These are phyloP conservation scores for Petrolisthes cinctipes DNA, from an alignment of 2,888 invertebrate genomes.

Conservation along the genomic window DNA sequence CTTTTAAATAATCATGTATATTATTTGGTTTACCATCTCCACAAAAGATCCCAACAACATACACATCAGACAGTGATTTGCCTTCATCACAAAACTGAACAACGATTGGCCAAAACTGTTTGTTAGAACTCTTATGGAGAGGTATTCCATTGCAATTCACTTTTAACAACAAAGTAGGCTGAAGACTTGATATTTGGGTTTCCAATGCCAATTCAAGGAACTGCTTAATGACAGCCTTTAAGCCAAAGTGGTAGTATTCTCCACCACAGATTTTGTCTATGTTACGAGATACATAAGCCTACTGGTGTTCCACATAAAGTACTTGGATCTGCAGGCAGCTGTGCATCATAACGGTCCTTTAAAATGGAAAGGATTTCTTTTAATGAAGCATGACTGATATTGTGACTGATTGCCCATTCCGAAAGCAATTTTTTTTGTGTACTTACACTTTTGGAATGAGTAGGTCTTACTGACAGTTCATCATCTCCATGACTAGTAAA, in stretches of 20 bases:
- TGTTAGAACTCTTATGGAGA: slow-evolving; percentile 17
- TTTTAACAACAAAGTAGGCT: slow-evolving; percentile 17
- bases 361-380: not conserved
- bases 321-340: slow-evolving; percentile 11
- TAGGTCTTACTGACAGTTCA: slow-evolving; percentile 6
- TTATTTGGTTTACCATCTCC: slow-evolving; percentile 21
- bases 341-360: slow-evolving; percentile 5
- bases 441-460: slow-evolving; percentile 3
- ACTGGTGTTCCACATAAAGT: slow-evolving; percentile 13
- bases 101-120: slow-evolving; percentile 21
- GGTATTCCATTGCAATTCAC: slow-evolving; percentile 17
- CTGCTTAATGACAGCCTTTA: slow-evolving; percentile 4
- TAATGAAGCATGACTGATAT: slow-evolving; percentile 19
- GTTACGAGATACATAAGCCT: not conserved
- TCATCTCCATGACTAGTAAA: slow-evolving; percentile 1
- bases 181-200: slow-evolving; percentile 2
- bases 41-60: slow-evolving; percentile 20
- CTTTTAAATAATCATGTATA: slow-evolving; percentile 8
- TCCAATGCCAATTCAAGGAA: slow-evolving; percentile 24
- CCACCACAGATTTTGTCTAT: slow-evolving; percentile 16
- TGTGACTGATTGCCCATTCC: slow-evolving; percentile 22
- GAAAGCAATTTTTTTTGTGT: slow-evolving; percentile 15
- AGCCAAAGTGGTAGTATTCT: slow-evolving; percentile 27
- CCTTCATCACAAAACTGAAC: slow-evolving; percentile 28
- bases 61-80: slow-evolving; percentile 21